Evolutionary conservation across 2,888 invertebrate species (phyloP), one percentile per base, ranked within the genome.

Genomic region (Zygothrica quintamaculata): DNA sequence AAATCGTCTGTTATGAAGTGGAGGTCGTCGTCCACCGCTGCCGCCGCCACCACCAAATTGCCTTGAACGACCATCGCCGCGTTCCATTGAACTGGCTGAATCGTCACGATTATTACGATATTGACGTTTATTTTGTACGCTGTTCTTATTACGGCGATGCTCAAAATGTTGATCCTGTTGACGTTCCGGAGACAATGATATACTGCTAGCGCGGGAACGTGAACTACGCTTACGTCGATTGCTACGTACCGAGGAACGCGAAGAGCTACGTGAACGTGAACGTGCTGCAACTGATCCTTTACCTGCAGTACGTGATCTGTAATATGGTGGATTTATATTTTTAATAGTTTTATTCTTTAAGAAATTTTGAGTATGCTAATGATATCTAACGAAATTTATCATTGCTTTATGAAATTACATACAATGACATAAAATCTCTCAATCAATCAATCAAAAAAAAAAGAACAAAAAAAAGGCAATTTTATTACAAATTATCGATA

Each of bases 91-190:
- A 51, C 90, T 90, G 18, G 93, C 95, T 2, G 95, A 96, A 87
- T 96, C 96, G 5, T 80, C 80, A 60, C 96, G 95, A 88, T 97
- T 96, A 53, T 96, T 96, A 9, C 97, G 93, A 89, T 97, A 97
- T 73, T 97, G 97, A 7, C 97, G 93, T 88, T 97, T 97, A 89
- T 96, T 96, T 89, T 97, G 97, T 8, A 95, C 93, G 90, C 96
- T 93, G 91, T 96, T 93, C 91, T 95, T 94, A 92, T 96, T 95
- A 92, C 96, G 92, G 84, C 94, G 92, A 70, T 95, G 94, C 89
- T 95, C 95, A 88, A 95, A 95, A 8, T 67, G 72, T 77, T 94
- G 93, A 60, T 91, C 92, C 68, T 93, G 92, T 33, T 91, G 92
- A 48, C 89, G 88, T 33, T 88, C 87, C 7, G 90, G 89, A 3